Conservation (phyloP, 1,140 invertebrate species). For the Drosophila pachea region DNA sequence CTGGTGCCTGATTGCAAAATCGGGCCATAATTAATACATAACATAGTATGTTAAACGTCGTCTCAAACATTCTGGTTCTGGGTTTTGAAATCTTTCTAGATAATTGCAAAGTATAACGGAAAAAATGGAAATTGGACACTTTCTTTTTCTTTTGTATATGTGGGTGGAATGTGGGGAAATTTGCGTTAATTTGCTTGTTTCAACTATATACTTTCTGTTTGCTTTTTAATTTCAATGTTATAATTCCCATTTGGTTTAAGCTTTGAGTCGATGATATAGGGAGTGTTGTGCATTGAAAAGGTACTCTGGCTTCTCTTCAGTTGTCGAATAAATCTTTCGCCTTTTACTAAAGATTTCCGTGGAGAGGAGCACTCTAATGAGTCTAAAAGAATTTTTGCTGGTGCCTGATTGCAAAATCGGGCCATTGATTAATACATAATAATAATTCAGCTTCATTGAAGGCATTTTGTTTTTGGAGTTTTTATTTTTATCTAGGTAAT, state of each 20-base stretch:
- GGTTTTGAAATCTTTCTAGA: too few species aligned
- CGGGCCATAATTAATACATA: slow-evolving; percentile 59
- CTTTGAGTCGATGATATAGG: not conserved
- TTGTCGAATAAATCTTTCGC: slow-evolving; percentile 80
- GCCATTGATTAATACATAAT: slow-evolving; percentile 19
- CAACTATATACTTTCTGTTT: too few species aligned
- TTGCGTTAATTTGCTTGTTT: too few species aligned
- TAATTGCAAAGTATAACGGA: too few species aligned
- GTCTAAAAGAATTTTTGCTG: slow-evolving; percentile 78
- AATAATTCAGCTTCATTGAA: not conserved
- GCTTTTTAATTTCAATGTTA: too few species aligned
- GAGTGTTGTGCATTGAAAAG: not conserved
- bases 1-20: slow-evolving; percentile 64
- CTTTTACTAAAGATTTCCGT: slow-evolving; percentile 80
- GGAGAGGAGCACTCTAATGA: slow-evolving; percentile 58
- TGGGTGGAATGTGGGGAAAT: too few species aligned
- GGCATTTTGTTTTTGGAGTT: slow-evolving; percentile 34
- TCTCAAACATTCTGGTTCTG: too few species aligned
- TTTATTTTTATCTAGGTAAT: slow-evolving; percentile 72
- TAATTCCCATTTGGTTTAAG: slow-evolving; percentile 51
- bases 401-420: slow-evolving; percentile 65
- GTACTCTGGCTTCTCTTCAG: slow-evolving; percentile 46
- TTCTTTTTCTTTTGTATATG: too few species aligned
- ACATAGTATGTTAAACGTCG: too few species aligned
- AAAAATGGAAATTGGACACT: too few species aligned